These are phyloP conservation scores for Epistrophe grossulariae DNA, from an alignment of 2,888 invertebrate species.

Conservation along the genomic window DNA sequence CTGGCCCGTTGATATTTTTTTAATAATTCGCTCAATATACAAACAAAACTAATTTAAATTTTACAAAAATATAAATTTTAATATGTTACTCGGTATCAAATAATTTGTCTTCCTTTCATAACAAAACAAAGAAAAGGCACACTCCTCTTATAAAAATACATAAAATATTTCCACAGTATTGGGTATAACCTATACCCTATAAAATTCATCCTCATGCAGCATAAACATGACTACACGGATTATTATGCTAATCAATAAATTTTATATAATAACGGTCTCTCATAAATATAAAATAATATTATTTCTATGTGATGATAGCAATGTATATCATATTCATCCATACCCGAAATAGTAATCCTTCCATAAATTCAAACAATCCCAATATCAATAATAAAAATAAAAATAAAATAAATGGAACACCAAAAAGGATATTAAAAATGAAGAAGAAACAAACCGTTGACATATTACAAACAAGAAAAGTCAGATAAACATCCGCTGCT, in stretches of 20 bases:
- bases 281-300: conserved; percentile 19
- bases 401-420: conserved; percentile 6
- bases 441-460: conserved; percentile 13
- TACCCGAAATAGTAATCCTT: background rate
- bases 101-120: background rate
- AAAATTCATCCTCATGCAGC: conserved; percentile 3
- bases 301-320: background rate
- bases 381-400: conserved; percentile 11
- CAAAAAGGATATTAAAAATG: conserved; percentile 18
- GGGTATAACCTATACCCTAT: background rate
- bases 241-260: conserved; percentile 32
- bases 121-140: background rate
- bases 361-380: conserved; percentile 4
- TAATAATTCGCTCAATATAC: too few species aligned
- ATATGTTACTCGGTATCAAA: background rate
- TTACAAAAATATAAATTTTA: background rate
- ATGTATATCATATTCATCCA: conserved; percentile 5
- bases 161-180: background rate
- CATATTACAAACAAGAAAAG: background rate
- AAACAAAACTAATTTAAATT: too few species aligned
- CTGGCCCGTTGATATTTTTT: too few species aligned
- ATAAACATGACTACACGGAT: conserved; percentile 8
- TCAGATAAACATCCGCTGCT: conserved; percentile 42
- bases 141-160: background rate
- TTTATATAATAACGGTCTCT: background rate